Evolutionary conservation across 2,797 vertebrate genomes (phyloP).

Genomic region (Carduelis carduelis): DNA sequence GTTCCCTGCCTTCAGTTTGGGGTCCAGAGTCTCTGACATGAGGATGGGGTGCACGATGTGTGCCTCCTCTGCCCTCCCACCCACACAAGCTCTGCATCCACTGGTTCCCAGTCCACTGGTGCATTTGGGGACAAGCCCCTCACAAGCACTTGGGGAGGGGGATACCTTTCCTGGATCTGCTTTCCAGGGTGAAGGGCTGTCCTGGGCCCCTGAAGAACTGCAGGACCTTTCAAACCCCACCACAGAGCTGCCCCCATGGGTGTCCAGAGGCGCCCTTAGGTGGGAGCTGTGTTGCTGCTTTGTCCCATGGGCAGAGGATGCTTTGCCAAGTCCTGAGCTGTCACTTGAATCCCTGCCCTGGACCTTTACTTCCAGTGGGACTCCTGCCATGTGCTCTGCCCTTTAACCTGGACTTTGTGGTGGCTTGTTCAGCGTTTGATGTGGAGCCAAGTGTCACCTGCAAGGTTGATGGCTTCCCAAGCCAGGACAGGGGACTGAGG

Average conservation of each 20-base stretch:
- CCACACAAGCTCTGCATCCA: background rate
- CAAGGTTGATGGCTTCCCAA: accelerated
- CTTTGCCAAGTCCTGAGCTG: background rate
- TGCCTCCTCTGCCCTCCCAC: background rate
- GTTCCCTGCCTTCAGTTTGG: background rate
- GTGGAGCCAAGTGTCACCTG: background rate
- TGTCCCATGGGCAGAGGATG: background rate
- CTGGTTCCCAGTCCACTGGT: background rate
- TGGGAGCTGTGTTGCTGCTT: background rate
- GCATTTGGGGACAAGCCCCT: background rate
- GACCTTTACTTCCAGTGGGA: background rate
- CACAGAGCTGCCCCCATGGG: background rate
- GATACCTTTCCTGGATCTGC: background rate
- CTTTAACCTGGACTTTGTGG: background rate
- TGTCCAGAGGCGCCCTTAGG: accelerated
- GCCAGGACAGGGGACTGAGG: background rate
- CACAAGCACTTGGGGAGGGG: accelerated
- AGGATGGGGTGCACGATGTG: background rate
- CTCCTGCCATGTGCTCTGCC: background rate
- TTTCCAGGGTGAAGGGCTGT: background rate
- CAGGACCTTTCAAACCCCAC: background rate
- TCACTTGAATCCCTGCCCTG: background rate
- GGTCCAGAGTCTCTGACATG: background rate
- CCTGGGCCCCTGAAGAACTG: background rate
- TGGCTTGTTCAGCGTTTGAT: background rate